phyloP scores from a whole-genome alignment of 2,113 vertebrate genomes.

The Thymallus thymallus region DNA sequence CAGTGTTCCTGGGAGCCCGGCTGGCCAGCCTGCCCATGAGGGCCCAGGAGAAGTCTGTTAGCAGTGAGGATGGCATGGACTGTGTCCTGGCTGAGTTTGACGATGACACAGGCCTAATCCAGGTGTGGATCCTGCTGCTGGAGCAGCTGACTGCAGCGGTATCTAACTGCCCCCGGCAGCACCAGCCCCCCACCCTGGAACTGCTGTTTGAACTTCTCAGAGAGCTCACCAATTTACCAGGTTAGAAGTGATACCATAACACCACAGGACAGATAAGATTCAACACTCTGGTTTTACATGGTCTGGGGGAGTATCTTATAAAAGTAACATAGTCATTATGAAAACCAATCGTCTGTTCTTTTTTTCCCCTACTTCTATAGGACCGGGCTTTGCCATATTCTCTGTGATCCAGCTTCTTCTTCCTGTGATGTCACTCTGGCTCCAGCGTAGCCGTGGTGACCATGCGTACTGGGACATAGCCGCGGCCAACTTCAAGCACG shows the following conservation, averaged over 20 bases:
- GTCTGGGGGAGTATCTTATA: too few relatives aligned
- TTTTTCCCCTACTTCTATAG: constrained; percentile 60
- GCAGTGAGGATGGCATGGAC: constrained; percentile 91
- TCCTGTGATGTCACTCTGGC: constrained; percentile 95
- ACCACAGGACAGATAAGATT: not conserved
- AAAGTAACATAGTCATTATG: too few relatives aligned
- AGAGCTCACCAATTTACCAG: constrained; percentile 84
- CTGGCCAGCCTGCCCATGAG: constrained; percentile 85
- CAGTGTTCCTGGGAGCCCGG: constrained; percentile 87
- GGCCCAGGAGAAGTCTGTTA: constrained; percentile 81
- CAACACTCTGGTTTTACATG: too few relatives aligned
- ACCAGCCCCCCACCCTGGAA: constrained; percentile 93
- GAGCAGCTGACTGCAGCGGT: constrained; percentile 94
- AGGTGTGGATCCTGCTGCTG: constrained; percentile 92
- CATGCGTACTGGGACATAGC: constrained; percentile 94
- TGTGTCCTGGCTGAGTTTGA: constrained; percentile 91
- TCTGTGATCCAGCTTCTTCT: constrained; percentile 94
- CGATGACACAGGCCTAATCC: constrained; percentile 93
- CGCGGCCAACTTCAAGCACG: constrained; percentile 96
- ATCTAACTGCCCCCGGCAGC: constrained; percentile 94
- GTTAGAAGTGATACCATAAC: constrained; percentile 53
- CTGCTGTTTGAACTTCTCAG: constrained; percentile 90
- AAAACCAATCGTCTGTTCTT: not conserved
- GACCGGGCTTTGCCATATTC: constrained; percentile 95
- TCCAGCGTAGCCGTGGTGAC: constrained; percentile 90